Percentiles rank a stretch among this genome's conserved stretches.
These are phyloP conservation scores for Phrynosoma blainvillii DNA, from an alignment of 2,113 vertebrate species.

Conservation along the genomic window DNA sequence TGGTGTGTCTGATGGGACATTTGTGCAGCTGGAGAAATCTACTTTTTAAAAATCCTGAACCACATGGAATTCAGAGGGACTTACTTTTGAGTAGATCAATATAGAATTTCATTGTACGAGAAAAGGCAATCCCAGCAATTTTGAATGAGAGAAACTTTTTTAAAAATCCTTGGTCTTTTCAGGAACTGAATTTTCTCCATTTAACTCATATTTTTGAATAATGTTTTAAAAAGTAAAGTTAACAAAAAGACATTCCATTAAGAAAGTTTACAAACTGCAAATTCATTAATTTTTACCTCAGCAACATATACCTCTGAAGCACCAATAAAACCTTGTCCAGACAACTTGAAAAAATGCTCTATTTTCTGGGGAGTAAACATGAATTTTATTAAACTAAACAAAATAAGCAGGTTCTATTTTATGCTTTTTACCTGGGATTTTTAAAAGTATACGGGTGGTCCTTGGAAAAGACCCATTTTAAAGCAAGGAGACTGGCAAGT, in stretches of 20 bases:
- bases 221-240: neutral
- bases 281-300: neutral
- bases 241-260: neutral
- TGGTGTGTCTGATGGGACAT: no score
- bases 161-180: neutral
- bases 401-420: neutral
- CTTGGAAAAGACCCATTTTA: conserved; percentile 3
- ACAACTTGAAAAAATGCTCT: neutral
- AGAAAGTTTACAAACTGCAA: neutral
- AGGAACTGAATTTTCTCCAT: neutral
- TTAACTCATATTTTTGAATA: neutral
- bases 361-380: neutral
- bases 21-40: neutral
- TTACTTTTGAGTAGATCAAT: neutral
- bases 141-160: neutral
- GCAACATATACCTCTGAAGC: neutral
- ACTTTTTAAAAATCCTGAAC: neutral
- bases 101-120: neutral
- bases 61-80: neutral
- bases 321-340: neutral
- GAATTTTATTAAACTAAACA: neutral
- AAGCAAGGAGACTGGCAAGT: conserved; percentile 4
- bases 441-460: neutral
- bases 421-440: neutral
- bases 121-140: neutral